Base-by-base conservation (phyloP, 2,888 invertebrate genomes). In the Drosophila recens region DNA sequence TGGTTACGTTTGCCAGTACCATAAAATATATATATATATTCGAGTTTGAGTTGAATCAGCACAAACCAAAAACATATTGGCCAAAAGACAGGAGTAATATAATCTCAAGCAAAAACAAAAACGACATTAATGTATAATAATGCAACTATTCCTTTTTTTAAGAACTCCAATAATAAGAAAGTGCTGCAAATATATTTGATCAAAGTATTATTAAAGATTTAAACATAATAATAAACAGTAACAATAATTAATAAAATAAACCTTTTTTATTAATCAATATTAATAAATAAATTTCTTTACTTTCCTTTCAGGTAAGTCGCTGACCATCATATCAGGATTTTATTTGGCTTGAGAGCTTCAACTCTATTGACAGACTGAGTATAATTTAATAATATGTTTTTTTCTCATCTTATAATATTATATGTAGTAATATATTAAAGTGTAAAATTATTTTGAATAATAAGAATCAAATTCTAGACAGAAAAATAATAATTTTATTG, bases 281-380 rank as follows among this genome's bases (percentile, higher is more conserved):
- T 62, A 3, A 51, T n/a, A 23, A 34, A 38, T 38, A 2, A 15
- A 17, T 40, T 30, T 34, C 2, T 6, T 53, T 45, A 30, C 6
- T 70, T 38, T 59, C 6, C 9, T 66, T 72, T 20, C 73, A 73
- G 73, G 73, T 72, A 56, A 58, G 13, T 42, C 38, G n/a, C 10
- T 3, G 9, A 15, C 30, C 13, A 6, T 27, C 27, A 4, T 48
- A 23, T 10, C 5, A 57, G 2, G 15, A 20, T 36, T 34, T 20
- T 10, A 13, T 1, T 13, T 3, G 10, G 3, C 4, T 8, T 3
- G 2, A 10, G 15, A 1, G 6, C 6, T 20, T 20, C 2, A 2
- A 6, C 6, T 30, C 4, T 3, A 8, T 17, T 2, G 10, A 33
- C 13, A 40, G 34, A 23, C 23, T 6, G 15, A 57, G 45, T 45